phyloP scores from a whole-genome alignment of 2,113 vertebrate genomes.

The Delphinus delphis region DNA sequence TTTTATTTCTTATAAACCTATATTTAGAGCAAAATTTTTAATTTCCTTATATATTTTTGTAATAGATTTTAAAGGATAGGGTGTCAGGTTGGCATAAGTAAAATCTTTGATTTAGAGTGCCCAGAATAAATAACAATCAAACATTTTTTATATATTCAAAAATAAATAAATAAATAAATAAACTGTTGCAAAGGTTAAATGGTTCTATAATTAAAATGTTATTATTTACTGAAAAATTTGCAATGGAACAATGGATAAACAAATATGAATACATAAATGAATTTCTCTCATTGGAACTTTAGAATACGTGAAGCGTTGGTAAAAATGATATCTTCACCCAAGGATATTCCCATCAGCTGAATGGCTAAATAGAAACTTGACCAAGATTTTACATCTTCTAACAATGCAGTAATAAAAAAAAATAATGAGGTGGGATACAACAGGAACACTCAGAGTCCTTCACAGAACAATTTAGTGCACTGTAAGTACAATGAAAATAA shows the following conservation, averaged over 20 bases:
- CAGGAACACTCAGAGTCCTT: not conserved
- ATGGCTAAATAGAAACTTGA: not conserved
- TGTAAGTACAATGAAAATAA: not conserved
- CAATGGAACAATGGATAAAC: not conserved
- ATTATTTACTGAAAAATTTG: slow-evolving; percentile 52
- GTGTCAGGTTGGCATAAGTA: slow-evolving; percentile 53
- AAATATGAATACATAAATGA: slow-evolving; percentile 43
- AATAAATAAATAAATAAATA: not conserved
- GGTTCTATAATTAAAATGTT: slow-evolving; percentile 31
- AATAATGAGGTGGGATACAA: not conserved
- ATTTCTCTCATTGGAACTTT: not conserved
- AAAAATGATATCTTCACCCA: not conserved
- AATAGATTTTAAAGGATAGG: slow-evolving; percentile 34
- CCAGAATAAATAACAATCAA: slow-evolving; percentile 56
- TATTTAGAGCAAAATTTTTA: slow-evolving; percentile 5
- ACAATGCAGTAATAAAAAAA: not conserved
- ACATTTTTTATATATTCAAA: slow-evolving; percentile 27
- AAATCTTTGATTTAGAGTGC: slow-evolving; percentile 55
- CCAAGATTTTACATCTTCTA: not conserved
- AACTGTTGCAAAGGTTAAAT: not conserved
- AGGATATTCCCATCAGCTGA: not conserved
- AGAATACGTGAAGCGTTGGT: slow-evolving; percentile 21
- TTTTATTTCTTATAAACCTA: not conserved
- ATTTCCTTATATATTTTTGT: not conserved
- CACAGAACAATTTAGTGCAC: not conserved